Conservation (phyloP, 2,797 vertebrate genomes). For the Sebastes kiyomatsui region DNA sequence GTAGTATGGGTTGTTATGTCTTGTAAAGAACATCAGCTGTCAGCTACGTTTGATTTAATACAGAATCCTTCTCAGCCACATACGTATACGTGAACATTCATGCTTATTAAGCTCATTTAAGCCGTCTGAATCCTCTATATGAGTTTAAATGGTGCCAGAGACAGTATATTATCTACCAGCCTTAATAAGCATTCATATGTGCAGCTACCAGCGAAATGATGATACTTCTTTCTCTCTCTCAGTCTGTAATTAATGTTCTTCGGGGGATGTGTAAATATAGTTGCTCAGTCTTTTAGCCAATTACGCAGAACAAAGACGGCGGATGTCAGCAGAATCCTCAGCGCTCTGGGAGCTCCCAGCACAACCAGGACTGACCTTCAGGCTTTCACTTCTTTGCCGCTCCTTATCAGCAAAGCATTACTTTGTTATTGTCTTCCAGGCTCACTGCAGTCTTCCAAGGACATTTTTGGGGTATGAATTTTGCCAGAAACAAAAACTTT, state of each 20-base stretch:
- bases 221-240: constrained; percentile 63
- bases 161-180: constrained; percentile 10
- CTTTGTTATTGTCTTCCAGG: constrained; percentile 71
- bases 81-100: not conserved
- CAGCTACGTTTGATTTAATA: not conserved
- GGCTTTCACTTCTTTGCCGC: constrained; percentile 68
- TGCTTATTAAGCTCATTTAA: constrained; percentile 13
- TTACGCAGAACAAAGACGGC: constrained; percentile 81
- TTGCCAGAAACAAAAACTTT: constrained; percentile 55
- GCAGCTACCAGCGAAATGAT: constrained; percentile 51
- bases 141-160: constrained; percentile 3
- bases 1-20: not conserved
- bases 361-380: constrained; percentile 79
- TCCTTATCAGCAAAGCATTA: constrained; percentile 73
- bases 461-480: constrained; percentile 55
- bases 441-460: constrained; percentile 71
- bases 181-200: constrained; percentile 51
- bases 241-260: constrained; percentile 83
- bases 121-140: not conserved
- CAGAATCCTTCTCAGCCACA: not conserved
- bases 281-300: constrained; percentile 82
- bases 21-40: not conserved
- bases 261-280: constrained; percentile 81
- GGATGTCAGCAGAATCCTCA: constrained; percentile 81
- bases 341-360: constrained; percentile 77